Percentiles rank a stretch among this genome's conserved stretches.
Conservation (phyloP, 2,888 invertebrate species). For the Drosophila koepferae region DNA sequence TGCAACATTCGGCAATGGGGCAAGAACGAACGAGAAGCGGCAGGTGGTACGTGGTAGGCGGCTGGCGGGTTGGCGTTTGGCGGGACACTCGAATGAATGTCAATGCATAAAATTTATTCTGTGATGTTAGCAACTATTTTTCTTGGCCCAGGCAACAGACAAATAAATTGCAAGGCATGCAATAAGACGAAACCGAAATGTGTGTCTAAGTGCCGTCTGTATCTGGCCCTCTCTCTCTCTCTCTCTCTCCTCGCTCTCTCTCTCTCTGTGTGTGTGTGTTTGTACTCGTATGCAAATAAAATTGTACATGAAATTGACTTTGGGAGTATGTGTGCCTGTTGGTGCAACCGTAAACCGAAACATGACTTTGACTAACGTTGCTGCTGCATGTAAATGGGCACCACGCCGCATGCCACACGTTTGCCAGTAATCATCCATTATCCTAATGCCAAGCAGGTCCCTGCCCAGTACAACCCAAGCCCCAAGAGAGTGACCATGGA, state of each 20-base stretch:
- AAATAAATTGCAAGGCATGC: conserved; percentile 81
- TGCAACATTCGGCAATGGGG: conserved; percentile 62
- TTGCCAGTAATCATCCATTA: conserved; percentile 81
- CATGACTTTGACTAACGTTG: conserved; percentile 80
- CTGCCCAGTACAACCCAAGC: conserved; percentile 44
- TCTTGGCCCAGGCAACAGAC: conserved; percentile 56
- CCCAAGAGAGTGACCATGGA: conserved; percentile 51
- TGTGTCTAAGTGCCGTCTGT: conserved; percentile 61
- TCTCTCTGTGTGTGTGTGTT: conserved; percentile 3
- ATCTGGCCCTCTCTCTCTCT: background rate
- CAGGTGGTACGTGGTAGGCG: background rate
- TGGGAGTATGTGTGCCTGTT: conserved; percentile 28
- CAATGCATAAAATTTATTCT: conserved; percentile 77
- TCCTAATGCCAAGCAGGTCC: conserved; percentile 77
- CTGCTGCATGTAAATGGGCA: conserved; percentile 75
- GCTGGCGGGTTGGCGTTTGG: background rate
- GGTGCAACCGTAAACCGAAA: conserved; percentile 58
- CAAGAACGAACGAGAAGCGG: conserved; percentile 5
- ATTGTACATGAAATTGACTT: conserved; percentile 80
- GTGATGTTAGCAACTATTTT: conserved; percentile 75
- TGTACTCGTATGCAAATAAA: conserved; percentile 72
- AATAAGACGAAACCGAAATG: conserved; percentile 70
- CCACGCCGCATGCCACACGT: conserved; percentile 75
- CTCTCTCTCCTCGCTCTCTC: no score
- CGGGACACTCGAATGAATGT: conserved; percentile 55